A percentile compares a stretch with the other conserved stretches of the same genome.
Evolutionary conservation across 2,113 vertebrate genomes (phyloP).

Genomic region (Lepidothrix coronata): DNA sequence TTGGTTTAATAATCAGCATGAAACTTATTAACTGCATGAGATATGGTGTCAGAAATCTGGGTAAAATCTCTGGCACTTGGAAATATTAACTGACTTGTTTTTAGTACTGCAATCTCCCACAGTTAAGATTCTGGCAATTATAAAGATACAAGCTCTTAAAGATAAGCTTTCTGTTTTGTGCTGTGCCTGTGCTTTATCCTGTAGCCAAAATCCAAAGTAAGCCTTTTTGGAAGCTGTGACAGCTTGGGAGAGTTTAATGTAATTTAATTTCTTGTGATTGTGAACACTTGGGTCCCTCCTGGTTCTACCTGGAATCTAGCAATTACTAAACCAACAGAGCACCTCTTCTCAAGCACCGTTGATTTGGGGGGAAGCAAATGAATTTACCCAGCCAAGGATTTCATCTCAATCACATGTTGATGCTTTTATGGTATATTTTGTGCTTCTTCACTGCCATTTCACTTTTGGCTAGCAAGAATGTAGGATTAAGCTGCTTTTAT

Average conservation of each 20-base stretch:
- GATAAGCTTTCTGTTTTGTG: conserved; percentile 24
- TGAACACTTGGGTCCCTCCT: neutral
- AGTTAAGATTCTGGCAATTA: conserved; percentile 41
- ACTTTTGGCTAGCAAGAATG: neutral
- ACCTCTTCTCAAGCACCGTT: neutral
- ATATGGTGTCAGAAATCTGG: conserved; percentile 19
- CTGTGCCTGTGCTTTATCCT: neutral
- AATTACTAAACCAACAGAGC: neutral
- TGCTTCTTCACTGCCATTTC: neutral
- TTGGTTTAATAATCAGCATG: conserved; percentile 48
- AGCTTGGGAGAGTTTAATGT: conserved; percentile 13
- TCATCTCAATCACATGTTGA: neutral
- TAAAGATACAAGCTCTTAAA: neutral
- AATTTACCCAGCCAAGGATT: neutral
- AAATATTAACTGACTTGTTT: conserved; percentile 43
- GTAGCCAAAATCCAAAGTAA: conserved; percentile 25
- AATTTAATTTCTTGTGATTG: conserved; percentile 24
- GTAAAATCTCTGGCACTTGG: conserved; percentile 42
- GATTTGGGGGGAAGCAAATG: neutral
- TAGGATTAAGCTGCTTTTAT: neutral
- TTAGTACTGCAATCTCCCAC: neutral
- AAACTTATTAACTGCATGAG: conserved; percentile 57
- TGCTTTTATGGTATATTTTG: neutral
- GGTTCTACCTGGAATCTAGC: neutral
- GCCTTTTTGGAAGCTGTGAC: neutral